Evolutionary conservation across 2,113 vertebrate species (phyloP), one percentile per base, ranked within the genome.

Genomic region (Ophiodon elongatus): DNA sequence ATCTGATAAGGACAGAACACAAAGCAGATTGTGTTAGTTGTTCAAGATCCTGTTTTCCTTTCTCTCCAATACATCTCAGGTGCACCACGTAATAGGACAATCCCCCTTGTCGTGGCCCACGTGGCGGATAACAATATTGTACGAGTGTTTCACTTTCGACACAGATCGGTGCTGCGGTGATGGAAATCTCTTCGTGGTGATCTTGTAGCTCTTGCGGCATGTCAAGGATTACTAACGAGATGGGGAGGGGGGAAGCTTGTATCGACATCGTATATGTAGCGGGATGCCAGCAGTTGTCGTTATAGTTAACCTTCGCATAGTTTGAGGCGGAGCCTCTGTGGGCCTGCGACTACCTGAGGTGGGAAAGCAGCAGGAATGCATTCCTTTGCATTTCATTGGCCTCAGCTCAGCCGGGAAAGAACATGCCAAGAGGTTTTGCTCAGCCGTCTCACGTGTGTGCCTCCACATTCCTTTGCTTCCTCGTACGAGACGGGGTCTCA

Each of bases 401-500:
- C 71, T 78, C 23, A 64, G 59, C 67, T 67, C 60, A 70, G 59
- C 52, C 65, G 73, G 56, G 27, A 50, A 66, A 43, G 33, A 77
- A 85, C 78, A 80, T 79, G 37, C 79, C 47, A 45, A 64, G 80
- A 59, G 59, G 73, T 79, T n/a, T 83, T 85, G 74, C 66, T 83
- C 74, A 82, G 63, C n/a, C 13, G 17, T 87, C n/a, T n/a, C 89
- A 80, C 81, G 37, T 83, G 87, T 43, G 57, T 47, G 17, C 1
- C 65, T 60, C 59, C 19, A 57, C 86, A 88, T 92, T 92, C 90
- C 75, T 88, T 75, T 65, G 27, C 25, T 64, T 76, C 9, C 11
- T 56, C 10, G n/a, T 77, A 80, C 65, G 23, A 59, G 57, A 21
- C 21, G 0, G 21, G 45, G n/a, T n/a, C 47, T 70, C 43, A 65